Evolutionary conservation across 2,113 vertebrate species (phyloP).

Genomic region (Sprattus sprattus): DNA sequence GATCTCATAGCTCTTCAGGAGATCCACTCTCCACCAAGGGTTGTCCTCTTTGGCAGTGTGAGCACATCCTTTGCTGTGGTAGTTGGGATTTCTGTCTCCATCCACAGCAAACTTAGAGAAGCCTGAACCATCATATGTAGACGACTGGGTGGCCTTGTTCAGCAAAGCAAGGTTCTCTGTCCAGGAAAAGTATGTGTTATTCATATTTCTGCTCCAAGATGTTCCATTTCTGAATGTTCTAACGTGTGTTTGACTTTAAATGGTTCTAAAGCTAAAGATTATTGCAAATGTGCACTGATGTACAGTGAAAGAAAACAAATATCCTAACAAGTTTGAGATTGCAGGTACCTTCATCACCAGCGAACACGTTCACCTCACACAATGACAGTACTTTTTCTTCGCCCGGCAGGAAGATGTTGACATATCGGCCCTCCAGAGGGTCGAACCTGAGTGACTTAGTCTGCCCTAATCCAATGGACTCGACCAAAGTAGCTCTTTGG

Average conservation of each 20-base stretch:
- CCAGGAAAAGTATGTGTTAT: background rate
- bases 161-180: background rate
- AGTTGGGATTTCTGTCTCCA: background rate
- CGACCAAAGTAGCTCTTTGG: background rate
- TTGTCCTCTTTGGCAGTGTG: background rate
- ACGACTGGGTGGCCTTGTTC: background rate
- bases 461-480: background rate
- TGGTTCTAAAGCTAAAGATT: background rate
- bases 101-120: background rate
- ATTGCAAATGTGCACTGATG: background rate
- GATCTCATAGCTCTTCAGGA: background rate
- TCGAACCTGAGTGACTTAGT: background rate
- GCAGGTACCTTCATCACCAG: background rate
- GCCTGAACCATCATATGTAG: background rate
- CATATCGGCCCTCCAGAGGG: constrained; percentile 3
- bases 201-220: too few relatives aligned
- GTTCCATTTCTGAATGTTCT: background rate
- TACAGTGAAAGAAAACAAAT: background rate
- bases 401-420: constrained; percentile 28
- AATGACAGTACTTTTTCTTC: background rate
- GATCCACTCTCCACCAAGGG: background rate
- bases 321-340: background rate
- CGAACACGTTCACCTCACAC: constrained; percentile 30
- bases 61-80: background rate
- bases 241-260: background rate